Evolutionary conservation across 2,113 vertebrate genomes (phyloP).

Genomic region (Coptodon rendalli): DNA sequence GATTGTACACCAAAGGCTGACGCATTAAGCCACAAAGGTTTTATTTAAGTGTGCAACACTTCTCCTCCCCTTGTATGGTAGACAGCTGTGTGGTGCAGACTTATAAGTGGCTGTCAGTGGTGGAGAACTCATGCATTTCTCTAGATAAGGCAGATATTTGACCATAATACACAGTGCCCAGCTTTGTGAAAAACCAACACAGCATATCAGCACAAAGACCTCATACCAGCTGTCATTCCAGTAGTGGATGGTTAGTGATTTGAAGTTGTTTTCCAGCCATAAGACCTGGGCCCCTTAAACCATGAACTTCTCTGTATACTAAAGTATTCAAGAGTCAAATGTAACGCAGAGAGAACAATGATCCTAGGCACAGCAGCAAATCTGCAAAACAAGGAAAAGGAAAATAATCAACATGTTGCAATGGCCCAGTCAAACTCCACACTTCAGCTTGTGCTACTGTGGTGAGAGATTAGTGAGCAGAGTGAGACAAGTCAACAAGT

Average conservation of each 20-base stretch:
- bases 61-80: background rate
- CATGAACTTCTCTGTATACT: background rate
- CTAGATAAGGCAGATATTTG: fast-evolving
- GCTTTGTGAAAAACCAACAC: background rate
- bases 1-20: background rate
- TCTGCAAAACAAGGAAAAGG: fast-evolving
- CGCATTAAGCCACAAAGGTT: fast-evolving
- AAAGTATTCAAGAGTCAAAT: background rate
- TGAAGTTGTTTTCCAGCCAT: background rate
- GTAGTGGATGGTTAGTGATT: background rate
- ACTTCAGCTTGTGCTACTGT: background rate
- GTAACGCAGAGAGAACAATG: background rate
- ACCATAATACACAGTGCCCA: background rate
- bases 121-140: fast-evolving
- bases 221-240: fast-evolving
- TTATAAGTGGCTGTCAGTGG: background rate
- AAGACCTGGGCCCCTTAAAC: background rate
- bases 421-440: fast-evolving
- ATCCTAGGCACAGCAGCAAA: background rate
- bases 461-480: background rate
- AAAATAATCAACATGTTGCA: background rate
- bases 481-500: too few species aligned
- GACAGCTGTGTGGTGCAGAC: background rate
- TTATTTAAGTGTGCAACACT: fast-evolving
- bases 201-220: fast-evolving